These are phyloP conservation scores for Coluber constrictor DNA, from an alignment of 2,797 vertebrate species.

Conservation along the genomic window DNA sequence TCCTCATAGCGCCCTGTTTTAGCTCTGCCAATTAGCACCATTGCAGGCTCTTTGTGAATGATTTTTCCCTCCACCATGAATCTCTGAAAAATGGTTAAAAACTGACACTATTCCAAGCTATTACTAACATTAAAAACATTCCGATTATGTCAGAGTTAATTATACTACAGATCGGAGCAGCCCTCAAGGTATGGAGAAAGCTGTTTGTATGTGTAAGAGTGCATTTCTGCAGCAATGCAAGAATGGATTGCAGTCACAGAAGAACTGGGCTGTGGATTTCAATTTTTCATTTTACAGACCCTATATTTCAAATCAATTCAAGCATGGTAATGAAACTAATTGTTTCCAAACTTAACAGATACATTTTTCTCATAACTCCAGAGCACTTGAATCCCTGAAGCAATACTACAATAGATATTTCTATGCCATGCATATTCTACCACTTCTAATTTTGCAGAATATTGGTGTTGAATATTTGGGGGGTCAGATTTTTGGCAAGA, in stretches of 20 bases:
- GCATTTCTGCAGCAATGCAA: not conserved
- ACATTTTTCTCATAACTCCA: not conserved
- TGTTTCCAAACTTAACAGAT: slow-evolving; percentile 4
- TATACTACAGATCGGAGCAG: not conserved
- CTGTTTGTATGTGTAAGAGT: not conserved
- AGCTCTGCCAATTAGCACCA: not conserved
- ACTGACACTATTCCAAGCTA: slow-evolving; percentile 24
- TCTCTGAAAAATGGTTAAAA: slow-evolving; percentile 10
- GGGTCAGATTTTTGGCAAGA: not conserved
- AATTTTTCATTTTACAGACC: not conserved
- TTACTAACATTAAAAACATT: slow-evolving; percentile 17
- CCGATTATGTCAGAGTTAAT: slow-evolving; percentile 25
- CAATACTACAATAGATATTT: not conserved
- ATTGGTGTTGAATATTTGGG: not conserved
- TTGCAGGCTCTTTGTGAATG: slow-evolving; percentile 9
- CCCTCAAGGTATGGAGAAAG: slow-evolving; percentile 19
- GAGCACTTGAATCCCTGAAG: not conserved
- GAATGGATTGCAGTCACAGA: not conserved
- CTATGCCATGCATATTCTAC: not conserved
- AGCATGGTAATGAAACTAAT: not conserved
- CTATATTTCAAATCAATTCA: not conserved
- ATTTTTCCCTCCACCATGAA: not conserved
- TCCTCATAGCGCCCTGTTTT: not conserved
- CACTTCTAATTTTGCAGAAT: not conserved
- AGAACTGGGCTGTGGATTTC: not conserved